Evolutionary conservation across 2,113 vertebrate genomes (phyloP).

Genomic region (Charina bottae): DNA sequence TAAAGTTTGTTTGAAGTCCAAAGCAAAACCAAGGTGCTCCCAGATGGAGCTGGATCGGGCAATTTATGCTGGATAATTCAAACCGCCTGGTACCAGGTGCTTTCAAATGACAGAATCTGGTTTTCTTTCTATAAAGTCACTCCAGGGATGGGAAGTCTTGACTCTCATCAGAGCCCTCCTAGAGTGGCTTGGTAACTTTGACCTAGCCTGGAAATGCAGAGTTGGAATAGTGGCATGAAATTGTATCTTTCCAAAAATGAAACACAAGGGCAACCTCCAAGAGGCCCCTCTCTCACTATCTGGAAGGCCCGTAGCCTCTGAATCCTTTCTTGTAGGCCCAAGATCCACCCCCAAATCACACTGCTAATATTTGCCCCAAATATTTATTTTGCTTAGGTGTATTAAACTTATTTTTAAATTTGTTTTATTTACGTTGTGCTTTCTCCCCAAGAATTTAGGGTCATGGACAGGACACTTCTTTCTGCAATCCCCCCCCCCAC

Average conservation of each 20-base stretch:
- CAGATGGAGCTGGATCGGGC: conserved; percentile 23
- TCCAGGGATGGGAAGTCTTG: neutral
- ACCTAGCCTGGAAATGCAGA: neutral
- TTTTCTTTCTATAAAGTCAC: conserved; percentile 31
- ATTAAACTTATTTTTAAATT: neutral
- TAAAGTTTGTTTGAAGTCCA: conserved; percentile 32
- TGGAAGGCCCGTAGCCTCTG: neutral
- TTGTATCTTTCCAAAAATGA: neutral
- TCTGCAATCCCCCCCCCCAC: neutral
- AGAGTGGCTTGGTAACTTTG: neutral
- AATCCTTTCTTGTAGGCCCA: neutral
- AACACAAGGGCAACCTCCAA: neutral
- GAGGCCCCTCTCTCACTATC: neutral
- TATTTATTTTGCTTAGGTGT: neutral
- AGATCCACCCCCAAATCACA: neutral
- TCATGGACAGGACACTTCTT: neutral
- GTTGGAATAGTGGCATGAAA: neutral
- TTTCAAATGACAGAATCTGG: conserved; percentile 7
- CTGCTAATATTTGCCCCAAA: neutral
- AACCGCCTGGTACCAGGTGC: neutral
- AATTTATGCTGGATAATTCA: conserved; percentile 41
- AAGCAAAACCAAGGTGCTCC: conserved; percentile 18
- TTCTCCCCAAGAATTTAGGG: neutral
- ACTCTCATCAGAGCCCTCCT: neutral
- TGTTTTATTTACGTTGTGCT: neutral